Evolutionary conservation across 2,113 vertebrate species (phyloP).

Genomic region (Neoarius graeffei): DNA sequence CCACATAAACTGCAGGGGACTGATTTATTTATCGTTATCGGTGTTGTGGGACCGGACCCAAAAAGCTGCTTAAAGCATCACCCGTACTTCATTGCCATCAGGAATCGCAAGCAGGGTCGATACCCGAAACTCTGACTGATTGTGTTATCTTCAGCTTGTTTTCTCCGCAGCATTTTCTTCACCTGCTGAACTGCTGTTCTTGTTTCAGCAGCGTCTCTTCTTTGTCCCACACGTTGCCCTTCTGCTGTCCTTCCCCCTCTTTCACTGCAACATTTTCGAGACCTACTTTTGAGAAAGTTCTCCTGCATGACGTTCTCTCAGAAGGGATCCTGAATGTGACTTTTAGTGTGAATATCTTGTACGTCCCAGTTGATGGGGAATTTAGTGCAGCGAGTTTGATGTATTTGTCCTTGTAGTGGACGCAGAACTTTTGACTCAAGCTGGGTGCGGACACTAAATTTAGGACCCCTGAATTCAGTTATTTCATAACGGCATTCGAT

Average conservation of each 20-base stretch:
- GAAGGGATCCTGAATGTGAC: constrained; percentile 20
- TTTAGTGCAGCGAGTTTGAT: constrained; percentile 1
- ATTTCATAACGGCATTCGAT: neutral
- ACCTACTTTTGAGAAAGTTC: constrained; percentile 42
- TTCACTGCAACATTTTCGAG: neutral
- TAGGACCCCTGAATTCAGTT: neutral
- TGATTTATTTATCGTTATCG: too few relatives aligned
- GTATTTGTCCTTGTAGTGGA: constrained; percentile 7
- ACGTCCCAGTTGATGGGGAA: constrained; percentile 34
- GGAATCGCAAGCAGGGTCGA: neutral
- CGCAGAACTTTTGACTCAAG: neutral
- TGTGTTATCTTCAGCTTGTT: neutral
- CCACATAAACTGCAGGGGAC: too few relatives aligned
- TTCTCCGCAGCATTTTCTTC: neutral
- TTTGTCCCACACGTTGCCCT: neutral
- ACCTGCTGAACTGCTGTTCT: neutral
- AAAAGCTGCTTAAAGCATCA: neutral
- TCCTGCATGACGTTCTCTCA: constrained; percentile 38
- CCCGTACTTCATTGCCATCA: neutral
- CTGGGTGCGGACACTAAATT: neutral
- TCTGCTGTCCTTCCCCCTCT: neutral
- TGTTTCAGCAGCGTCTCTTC: neutral
- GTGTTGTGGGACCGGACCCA: too few relatives aligned
- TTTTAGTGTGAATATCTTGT: constrained; percentile 34
- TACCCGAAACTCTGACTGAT: neutral